Percentiles rank a stretch among this genome's conserved stretches.
Conservation (phyloP, 2,888 invertebrate species). For the Enchytraeus crypticus region DNA sequence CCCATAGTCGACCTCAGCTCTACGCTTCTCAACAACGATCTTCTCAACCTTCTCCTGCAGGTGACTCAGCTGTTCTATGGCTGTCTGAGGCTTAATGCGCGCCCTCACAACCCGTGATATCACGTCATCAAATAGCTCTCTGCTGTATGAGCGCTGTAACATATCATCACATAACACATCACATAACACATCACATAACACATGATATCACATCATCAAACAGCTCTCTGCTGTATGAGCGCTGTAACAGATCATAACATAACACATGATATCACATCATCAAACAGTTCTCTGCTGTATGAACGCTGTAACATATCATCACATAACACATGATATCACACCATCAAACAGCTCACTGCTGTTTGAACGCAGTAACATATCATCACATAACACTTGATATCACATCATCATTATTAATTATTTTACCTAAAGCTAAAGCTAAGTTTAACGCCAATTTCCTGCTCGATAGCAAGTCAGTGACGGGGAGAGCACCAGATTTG, state of each 20-base stretch:
- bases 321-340: constrained; percentile 68
- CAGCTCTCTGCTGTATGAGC: constrained; percentile 83
- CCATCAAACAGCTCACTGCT: constrained; percentile 83
- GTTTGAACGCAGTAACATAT: constrained; percentile 69
- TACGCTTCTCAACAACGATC: constrained; percentile 67
- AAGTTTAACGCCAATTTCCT: too few species aligned
- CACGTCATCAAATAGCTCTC: constrained; percentile 84
- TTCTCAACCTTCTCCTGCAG: constrained; percentile 51
- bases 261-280: constrained; percentile 76
- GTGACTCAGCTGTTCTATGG: constrained; percentile 72
- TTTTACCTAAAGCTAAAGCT: too few species aligned
- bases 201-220: constrained; percentile 81
- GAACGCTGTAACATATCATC: constrained; percentile 61
- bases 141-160: constrained; percentile 76
- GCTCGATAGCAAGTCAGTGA: too few species aligned
- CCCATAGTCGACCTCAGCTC: constrained; percentile 81
- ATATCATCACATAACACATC: constrained; percentile 15
- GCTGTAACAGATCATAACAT: constrained; percentile 53
- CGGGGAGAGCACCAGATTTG: too few species aligned
- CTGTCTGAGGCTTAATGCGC: constrained; percentile 71
- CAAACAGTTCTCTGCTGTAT: constrained; percentile 83
- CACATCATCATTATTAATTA: constrained; percentile 81
- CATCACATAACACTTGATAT: constrained; percentile 61
- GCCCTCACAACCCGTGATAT: constrained; percentile 70
- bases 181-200: too few species aligned